A percentile compares a stretch with the other conserved stretches of the same genome.
Evolutionary conservation across 2,797 vertebrate species (phyloP).

Genomic region (Anolis apletophallus): DNA sequence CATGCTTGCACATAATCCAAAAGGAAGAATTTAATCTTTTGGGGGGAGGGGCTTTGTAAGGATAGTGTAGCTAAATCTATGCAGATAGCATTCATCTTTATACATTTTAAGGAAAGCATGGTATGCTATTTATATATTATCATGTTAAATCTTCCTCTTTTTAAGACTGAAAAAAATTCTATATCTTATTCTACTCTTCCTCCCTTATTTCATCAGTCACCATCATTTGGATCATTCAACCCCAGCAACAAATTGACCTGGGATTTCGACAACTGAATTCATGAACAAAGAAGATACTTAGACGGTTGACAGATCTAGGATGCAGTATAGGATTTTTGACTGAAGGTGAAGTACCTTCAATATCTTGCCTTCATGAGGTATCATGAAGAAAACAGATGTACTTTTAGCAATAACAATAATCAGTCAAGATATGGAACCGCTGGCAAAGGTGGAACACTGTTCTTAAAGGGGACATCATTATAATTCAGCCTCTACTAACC

Average conservation of each 20-base stretch:
- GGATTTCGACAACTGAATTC: not conserved
- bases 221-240: constrained; percentile 56
- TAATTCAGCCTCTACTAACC: not conserved
- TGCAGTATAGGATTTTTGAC: constrained; percentile 11
- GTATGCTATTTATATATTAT: not conserved
- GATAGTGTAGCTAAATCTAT: accelerated
- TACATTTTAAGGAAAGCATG: constrained; percentile 57
- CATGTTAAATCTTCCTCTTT: too few relatives aligned
- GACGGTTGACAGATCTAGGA: constrained; percentile 55
- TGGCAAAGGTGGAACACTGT: not conserved
- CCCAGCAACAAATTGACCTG: constrained; percentile 33
- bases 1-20: constrained; percentile 8
- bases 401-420: not conserved
- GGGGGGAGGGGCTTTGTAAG: not conserved
- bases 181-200: constrained; percentile 58
- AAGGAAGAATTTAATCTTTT: constrained; percentile 26
- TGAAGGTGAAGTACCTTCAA: too few relatives aligned
- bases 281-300: constrained; percentile 59
- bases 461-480: not conserved
- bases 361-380: too few relatives aligned
- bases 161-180: too few relatives aligned
- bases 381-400: too few relatives aligned
- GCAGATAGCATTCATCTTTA: constrained; percentile 56
- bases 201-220: constrained; percentile 79
- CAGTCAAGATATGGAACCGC: not conserved